phyloP scores from a whole-genome alignment of 2,797 vertebrate genomes.

The Leptatherina wallacei region DNA sequence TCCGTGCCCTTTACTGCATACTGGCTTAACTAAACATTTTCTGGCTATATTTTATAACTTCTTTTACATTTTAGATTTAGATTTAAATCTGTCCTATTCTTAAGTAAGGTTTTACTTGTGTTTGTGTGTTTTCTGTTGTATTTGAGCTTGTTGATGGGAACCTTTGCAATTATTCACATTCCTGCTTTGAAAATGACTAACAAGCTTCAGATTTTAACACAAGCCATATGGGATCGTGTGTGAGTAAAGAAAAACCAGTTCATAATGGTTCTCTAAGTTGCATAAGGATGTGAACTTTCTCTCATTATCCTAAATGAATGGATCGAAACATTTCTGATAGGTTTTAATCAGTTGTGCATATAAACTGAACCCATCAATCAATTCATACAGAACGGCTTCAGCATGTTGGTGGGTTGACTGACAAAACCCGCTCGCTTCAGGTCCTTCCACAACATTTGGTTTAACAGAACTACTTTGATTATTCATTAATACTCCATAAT shows the following conservation, averaged over 20 bases:
- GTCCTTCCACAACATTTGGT: background rate
- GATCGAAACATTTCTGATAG: background rate
- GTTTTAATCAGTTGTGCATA: background rate
- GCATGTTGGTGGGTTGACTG: background rate
- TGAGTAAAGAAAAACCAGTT: background rate
- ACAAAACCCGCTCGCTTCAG: background rate
- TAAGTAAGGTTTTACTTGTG: background rate
- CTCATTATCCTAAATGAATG: background rate
- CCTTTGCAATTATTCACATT: background rate
- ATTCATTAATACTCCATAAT: too few species aligned
- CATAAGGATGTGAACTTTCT: background rate
- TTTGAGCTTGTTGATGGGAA: background rate
- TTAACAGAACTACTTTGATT: background rate
- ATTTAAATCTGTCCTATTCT: background rate
- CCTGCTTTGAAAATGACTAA: background rate
- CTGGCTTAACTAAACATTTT: background rate
- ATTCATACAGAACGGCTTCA: background rate
- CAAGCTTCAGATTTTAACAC: too few species aligned
- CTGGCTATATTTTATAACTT: background rate
- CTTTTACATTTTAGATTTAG: background rate
- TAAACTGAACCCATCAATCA: background rate
- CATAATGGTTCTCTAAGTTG: background rate
- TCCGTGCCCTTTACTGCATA: constrained; percentile 34
- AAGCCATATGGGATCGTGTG: too few species aligned
- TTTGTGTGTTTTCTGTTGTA: background rate